Conservation (phyloP, 2,797 vertebrate species). For the Typhlichthys subterraneus region DNA sequence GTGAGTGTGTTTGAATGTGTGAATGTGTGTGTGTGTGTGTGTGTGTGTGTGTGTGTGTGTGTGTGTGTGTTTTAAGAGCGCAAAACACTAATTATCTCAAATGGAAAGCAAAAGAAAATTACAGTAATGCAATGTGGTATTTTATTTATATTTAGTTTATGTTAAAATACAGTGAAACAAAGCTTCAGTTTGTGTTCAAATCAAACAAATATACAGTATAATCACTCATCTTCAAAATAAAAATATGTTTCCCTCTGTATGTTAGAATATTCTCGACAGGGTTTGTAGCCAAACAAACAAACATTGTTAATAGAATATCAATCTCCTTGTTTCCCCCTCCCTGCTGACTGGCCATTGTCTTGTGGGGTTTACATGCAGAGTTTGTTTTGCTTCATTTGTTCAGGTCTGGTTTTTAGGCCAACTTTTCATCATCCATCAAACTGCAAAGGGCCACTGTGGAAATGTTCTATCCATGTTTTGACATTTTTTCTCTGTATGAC, state of each 20-base stretch:
- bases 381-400: conserved; percentile 69
- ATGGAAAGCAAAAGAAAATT: too few species aligned
- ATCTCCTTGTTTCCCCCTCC: conserved; percentile 54
- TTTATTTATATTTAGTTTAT: not conserved
- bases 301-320: conserved; percentile 70
- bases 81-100: too few species aligned
- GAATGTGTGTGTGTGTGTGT: too few species aligned
- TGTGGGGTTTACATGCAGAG: conserved; percentile 58
- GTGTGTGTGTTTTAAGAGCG: too few species aligned
- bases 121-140: not conserved
- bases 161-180: not conserved
- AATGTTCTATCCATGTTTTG: conserved; percentile 50
- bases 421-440: conserved; percentile 68
- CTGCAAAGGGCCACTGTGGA: conserved; percentile 41
- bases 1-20: not conserved
- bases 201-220: conserved; percentile 17
- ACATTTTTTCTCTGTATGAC: conserved; percentile 53
- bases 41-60: too few species aligned
- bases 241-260: conserved; percentile 46
- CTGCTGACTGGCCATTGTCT: conserved; percentile 38
- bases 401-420: conserved; percentile 60
- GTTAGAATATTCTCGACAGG: conserved; percentile 61
- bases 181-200: too few species aligned
- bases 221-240: conserved; percentile 43
- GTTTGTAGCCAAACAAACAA: conserved; percentile 68